These are phyloP conservation scores for Parauchenoglanis ngamensis DNA, from an alignment of 2,797 vertebrate species.

Conservation along the genomic window DNA sequence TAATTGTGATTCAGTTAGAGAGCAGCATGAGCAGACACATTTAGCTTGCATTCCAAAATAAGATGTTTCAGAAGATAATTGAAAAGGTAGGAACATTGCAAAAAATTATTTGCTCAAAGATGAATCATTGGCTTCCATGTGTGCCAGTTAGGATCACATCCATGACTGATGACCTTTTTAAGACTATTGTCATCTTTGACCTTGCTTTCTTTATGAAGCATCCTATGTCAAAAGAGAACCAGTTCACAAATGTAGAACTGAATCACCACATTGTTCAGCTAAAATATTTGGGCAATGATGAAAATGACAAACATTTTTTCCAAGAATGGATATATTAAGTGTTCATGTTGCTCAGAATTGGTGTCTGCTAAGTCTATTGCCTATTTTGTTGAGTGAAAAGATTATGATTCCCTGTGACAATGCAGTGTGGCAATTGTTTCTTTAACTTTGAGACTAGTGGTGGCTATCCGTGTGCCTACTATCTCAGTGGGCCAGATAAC, in stretches of 20 bases:
- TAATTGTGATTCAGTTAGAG: neutral
- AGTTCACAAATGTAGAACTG: neutral
- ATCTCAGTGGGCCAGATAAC: neutral
- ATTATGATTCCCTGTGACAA: neutral
- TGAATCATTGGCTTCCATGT: neutral
- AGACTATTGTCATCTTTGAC: neutral
- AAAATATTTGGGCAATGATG: neutral
- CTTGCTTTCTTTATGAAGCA: neutral
- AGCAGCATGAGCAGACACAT: neutral
- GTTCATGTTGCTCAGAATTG: neutral
- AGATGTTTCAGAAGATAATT: neutral
- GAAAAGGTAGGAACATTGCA: neutral
- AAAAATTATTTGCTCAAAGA: neutral
- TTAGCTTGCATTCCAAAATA: neutral
- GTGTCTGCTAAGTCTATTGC: neutral
- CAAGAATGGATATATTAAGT: neutral
- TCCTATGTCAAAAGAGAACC: neutral
- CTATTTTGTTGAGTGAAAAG: neutral
- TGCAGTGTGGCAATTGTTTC: neutral
- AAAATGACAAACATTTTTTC: neutral
- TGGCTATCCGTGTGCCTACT: neutral
- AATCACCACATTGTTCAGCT: neutral
- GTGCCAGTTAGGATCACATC: neutral
- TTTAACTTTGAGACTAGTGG: neutral
- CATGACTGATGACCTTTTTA: neutral